Evolutionary conservation across 2,113 vertebrate genomes (phyloP), one percentile per base, ranked within the genome.

Genomic region (Semicossyphus pulcher): DNA sequence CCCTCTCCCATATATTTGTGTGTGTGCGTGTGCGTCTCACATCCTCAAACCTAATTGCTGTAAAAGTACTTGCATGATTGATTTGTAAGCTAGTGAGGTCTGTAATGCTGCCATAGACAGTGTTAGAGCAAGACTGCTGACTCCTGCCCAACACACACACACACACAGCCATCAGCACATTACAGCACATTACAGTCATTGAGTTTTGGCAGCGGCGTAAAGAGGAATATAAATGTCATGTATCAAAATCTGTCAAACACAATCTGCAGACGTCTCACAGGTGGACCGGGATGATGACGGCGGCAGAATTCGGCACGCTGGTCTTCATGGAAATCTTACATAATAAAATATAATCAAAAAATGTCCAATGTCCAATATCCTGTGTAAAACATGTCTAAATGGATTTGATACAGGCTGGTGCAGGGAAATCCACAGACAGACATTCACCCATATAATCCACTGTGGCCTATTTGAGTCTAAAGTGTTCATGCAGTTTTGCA

Each of bases 111-210:
- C 75, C 63, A 84, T 80, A 63, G 74, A 88, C 63, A 74, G 34
- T 75, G 80, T 85, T 80, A 62, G 58, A 71, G 64, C 45, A 74
- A 84, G 79, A 86, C 83, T 86, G 88, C 88, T 90, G 87, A 90
- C 74, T 78, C 42, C 62, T 64, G 65, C 72, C 58, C 39, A 65
- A 75, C 58, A 71, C 69, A 57, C 41, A 65, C 10, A 39, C 37
- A 44, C 53, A 53, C 57, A 58, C 20, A 45, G 28, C 36, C 54
- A 72, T 62, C 61, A 78, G 68, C 63, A 77, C 48, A 72, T 68
- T 56, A 83, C 32, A 65, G 61, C 72, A 86, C 72, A 78, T 86
- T 83, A 80, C 29, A 68, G 53, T n/a, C 74, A 66, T 26, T 68
- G 26, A 81, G 15, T 71, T 68, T 60, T 52, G 34, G 42, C 49